Base-by-base conservation (phyloP, 2,113 vertebrate genomes). In the Stigmatopora nigra region DNA sequence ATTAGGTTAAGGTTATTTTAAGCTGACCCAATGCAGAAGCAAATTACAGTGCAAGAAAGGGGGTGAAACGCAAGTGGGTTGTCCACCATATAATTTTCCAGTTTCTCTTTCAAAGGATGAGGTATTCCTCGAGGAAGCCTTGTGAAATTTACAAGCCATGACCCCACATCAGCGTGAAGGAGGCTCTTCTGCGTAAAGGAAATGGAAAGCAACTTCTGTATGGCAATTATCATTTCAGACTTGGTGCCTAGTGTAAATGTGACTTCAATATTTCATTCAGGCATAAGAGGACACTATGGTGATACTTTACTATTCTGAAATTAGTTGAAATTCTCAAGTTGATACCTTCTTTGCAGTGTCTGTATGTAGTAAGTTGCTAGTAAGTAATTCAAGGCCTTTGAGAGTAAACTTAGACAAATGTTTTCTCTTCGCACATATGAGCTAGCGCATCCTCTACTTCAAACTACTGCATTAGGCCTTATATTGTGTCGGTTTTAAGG, bases 1-100 rank as follows among this genome's bases (percentile, higher is more conserved):
- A 88, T 89, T 90, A 87, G 87, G 81, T 85, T 85, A 75, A 70
- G 80, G 88, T 90, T 92, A 90, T 92, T 92, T 91, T 90, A 87
- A 86, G 87, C 83, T 71, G 73, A 83, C 82, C 82, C 53, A 57
- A 83, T 87, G 73, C 74, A 81, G 73, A 75, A 72, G 84, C 71
- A 91, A 92, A 91, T 90, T 89, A 91, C 84, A 90, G 87, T 83
- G 86, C 66, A 63, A 68, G 76, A 72, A 79, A 79, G 66, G 75
- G 84, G 83, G 78, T 70, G 68, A 82, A 84, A 70, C 68, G 19
- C 79, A 71, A 86, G 78, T 74, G 75, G 75, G 77, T 70, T 63
- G 68, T 78, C 73, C 76, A 88, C 76, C 70, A 51, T 90, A 76
- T 89, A 88, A 91, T 90, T 89, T 91, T 86, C 85, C 71, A 77